These are phyloP conservation scores for Hemibagrus wyckioides DNA, from an alignment of 2,113 vertebrate genomes.

Conservation along the genomic window DNA sequence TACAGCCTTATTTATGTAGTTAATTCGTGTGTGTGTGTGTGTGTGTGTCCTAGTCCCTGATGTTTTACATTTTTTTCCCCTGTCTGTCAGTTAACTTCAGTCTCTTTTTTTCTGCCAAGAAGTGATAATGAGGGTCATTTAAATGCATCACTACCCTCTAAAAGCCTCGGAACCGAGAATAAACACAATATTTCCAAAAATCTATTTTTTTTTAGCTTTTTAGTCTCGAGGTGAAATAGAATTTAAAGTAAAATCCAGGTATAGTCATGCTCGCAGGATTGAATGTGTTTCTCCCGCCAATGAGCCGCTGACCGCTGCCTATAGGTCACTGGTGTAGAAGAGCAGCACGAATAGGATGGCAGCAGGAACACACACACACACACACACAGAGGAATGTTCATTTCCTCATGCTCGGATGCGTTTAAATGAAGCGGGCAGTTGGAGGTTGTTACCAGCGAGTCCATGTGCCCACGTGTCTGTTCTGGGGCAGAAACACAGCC, in stretches of 20 bases:
- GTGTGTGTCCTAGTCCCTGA: not conserved
- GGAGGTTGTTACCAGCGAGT: not conserved
- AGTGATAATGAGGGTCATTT: slow-evolving; percentile 19
- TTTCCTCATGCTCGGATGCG: not conserved
- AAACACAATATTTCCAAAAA: not conserved
- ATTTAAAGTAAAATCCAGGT: slow-evolving; percentile 17
- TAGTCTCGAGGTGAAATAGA: not conserved
- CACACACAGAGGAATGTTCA: not conserved
- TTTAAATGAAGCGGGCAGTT: slow-evolving; percentile 16
- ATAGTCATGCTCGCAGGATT: not conserved
- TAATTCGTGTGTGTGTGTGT: not conserved
- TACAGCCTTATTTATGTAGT: not conserved
- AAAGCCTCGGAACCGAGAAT: not conserved
- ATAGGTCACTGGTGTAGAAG: not conserved
- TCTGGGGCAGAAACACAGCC: not conserved
- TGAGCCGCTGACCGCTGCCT: slow-evolving; percentile 18
- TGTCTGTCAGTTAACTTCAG: not conserved
- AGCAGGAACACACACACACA: not conserved
- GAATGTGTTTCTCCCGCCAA: not conserved
- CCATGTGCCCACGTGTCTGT: not conserved
- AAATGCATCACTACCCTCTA: not conserved
- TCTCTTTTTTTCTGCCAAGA: not conserved
- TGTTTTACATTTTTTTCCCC: slow-evolving; percentile 4
- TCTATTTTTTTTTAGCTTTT: not conserved
- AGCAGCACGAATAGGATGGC: not conserved